Percentiles rank a stretch among this genome's conserved stretches.
phyloP scores from a whole-genome alignment of 1,140 invertebrate species.

The Platyscapa corneri region DNA sequence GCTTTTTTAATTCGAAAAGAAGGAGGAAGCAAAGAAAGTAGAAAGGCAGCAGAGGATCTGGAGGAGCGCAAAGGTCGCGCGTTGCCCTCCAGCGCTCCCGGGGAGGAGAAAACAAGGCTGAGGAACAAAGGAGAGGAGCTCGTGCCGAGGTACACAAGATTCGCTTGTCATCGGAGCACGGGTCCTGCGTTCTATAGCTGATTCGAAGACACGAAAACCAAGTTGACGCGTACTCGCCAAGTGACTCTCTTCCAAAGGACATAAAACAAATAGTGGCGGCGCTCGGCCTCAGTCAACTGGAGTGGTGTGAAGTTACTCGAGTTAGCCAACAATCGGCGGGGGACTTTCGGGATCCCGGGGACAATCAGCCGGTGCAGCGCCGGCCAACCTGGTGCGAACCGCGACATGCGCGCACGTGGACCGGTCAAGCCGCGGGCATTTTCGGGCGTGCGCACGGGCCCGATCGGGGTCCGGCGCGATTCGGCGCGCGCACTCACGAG shows the following conservation, averaged over 20 bases:
- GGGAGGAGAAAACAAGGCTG: too few relatives aligned
- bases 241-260: too few relatives aligned
- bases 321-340: too few relatives aligned
- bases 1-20: not conserved
- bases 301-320: too few relatives aligned
- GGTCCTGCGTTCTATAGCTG: too few relatives aligned
- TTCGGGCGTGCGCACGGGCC: not conserved
- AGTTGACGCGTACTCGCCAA: too few relatives aligned
- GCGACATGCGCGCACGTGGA: slow-evolving; percentile 32
- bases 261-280: too few relatives aligned
- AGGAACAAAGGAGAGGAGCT: not conserved
- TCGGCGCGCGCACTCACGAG: not conserved
- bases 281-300: too few relatives aligned
- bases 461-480: not conserved
- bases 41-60: not conserved
- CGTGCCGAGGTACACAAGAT: too few relatives aligned
- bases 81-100: not conserved
- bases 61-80: not conserved
- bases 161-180: too few relatives aligned
- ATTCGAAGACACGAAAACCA: too few relatives aligned
- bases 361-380: not conserved
- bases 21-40: not conserved
- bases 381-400: not conserved
- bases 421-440: not conserved
- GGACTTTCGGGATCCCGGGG: too few relatives aligned